phyloP scores from a whole-genome alignment of 1,140 invertebrate species.

The Trichonephila clavipes region DNA sequence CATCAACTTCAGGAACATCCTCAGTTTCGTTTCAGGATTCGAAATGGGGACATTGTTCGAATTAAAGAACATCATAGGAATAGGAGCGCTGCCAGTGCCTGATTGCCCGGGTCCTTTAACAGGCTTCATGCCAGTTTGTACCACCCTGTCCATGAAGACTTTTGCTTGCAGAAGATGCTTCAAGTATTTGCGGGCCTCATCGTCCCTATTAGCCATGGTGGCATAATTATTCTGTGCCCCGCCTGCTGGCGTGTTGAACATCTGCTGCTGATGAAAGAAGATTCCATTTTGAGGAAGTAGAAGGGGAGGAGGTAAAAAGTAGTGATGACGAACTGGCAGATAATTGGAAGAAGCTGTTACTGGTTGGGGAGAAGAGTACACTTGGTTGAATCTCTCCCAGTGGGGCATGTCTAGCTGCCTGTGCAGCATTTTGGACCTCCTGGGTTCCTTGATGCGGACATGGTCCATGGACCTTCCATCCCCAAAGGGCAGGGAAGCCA shows the following conservation, averaged over 20 bases:
- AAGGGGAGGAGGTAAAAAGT: not conserved
- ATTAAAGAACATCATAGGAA: slow-evolving; percentile 19
- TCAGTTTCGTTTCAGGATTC: slow-evolving; percentile 5
- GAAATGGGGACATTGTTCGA: not conserved
- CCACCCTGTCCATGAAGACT: not conserved
- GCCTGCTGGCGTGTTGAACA: not conserved
- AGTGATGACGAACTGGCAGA: not conserved
- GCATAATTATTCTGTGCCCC: not conserved
- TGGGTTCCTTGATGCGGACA: slow-evolving; percentile 36
- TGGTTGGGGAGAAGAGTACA: slow-evolving; percentile 2
- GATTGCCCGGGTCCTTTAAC: no score
- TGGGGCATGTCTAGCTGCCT: not conserved
- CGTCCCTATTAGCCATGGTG: not conserved
- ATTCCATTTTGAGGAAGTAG: not conserved
- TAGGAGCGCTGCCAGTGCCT: not conserved
- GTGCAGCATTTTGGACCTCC: not conserved
- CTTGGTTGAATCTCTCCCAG: slow-evolving; percentile 43
- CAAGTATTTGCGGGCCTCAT: not conserved
- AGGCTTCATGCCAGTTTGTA: not conserved
- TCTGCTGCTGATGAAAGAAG: not conserved
- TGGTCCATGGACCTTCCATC: slow-evolving; percentile 11
- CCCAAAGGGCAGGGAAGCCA: slow-evolving; percentile 45
- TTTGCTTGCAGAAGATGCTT: not conserved
- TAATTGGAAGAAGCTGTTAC: not conserved
- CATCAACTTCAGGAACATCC: slow-evolving; percentile 36